Base-by-base conservation (phyloP, 1,140 invertebrate species). In the Thaumetopoea pityocampa region DNA sequence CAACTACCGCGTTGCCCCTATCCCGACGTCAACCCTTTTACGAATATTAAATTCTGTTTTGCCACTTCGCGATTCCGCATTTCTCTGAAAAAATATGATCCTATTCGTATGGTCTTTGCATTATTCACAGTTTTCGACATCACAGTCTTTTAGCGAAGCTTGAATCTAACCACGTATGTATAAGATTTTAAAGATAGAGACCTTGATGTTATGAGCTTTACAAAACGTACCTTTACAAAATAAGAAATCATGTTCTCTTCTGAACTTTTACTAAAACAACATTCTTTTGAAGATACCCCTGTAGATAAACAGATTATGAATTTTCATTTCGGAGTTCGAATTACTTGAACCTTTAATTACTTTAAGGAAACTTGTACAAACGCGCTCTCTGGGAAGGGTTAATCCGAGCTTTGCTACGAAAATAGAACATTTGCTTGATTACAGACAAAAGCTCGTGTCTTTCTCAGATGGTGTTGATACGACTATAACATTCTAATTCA, bases 11-110 rank as follows among this genome's bases (percentile, higher is more conserved):
- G 69, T 65, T 74, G 68, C 65, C 71, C 58, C 69, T 63, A 59
- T 69, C 62, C 61, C 67, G 63, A 57, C 64, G 59, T 84, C 63
- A 84, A 84, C 77, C 80, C 80, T 81, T 81, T 84, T 69, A 81
- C 77, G 73, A 81, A 81, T 84, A 84, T 84, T 84, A 84, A 81
- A 84, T 81, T 84, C 73, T 84, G 80, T 84, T 84, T 81, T 81
- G 76, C 73, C 80, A 78, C 71, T 84, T 84, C 68, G 67, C 68
- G 63, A 77, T 63, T 78, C 66, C 58, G 70, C 70, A 72, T 67
- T 74, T 59, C 63, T 56, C 54, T 56, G 60, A 63, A 72, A 76
- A 71, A 71, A 66, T 60, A 68, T 76, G 66, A 76, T 71, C 60
- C 54, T 55, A 65, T 73, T 67, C 55, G 51, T 43, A 64, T 49